Base-by-base conservation (phyloP, 2,797 vertebrate species). In the Leptatherina wallacei region DNA sequence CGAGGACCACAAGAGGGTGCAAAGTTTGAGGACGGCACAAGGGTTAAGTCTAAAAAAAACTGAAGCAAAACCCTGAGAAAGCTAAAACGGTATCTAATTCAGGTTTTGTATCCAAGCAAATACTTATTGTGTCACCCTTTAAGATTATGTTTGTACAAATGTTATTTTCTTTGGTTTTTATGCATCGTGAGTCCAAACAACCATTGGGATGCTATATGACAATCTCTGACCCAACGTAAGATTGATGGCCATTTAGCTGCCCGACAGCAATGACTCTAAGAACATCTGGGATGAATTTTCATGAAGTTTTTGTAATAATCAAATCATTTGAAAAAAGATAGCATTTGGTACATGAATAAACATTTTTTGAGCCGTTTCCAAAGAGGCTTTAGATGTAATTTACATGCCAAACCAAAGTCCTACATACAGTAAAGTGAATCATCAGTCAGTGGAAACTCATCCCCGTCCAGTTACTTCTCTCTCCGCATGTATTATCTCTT, bases 171-270 rank as follows among this genome's bases (percentile, higher is more conserved):
- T 81, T 90, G 75, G 76, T 85, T 87, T 89, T 77, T 84, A 83
- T 89, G 84, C 61, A 65, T 78, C 56, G 56, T 89, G 89, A 91
- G 87, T 87, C 69, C 71, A 88, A 84, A 75, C 78, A 86, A 85
- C 81, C 85, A 79, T 80, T 91, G 76, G 88, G 84, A 82, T 80
- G 32, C 60, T 89, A 84, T 52, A 80, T 80, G 79, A 86, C 65
- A 86, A 81, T 86, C 73, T 60, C 70, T 84, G 68, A 82, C 82
- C 38, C 87, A 89, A 91, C 67, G 81, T 91, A 90, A 91, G 91
- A 85, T 49, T 72, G 22, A n/a, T 60, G 47, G 52, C 49, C 64
- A 78, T 83, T 73, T 57, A 55, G 77, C 72, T 84, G 73, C 78
- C 42, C 79, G 60, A 75, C 62, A 74, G 67, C 42, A 79, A 33